Evolutionary conservation across 2,888 invertebrate genomes (phyloP), one percentile per base, ranked within the genome.

Genomic region (Thelaira solivaga): DNA sequence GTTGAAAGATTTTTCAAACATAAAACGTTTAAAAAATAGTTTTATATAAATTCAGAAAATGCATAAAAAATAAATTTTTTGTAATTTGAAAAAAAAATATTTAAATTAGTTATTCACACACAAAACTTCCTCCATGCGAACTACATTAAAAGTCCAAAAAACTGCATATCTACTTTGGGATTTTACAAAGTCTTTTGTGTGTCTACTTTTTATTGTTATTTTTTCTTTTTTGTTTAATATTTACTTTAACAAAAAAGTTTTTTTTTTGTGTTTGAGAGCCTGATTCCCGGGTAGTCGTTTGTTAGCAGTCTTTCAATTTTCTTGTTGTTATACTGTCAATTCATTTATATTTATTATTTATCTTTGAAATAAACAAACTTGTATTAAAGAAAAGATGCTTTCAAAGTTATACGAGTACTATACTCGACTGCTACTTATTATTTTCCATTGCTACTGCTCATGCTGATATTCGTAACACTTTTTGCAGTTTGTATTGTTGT

Each of bases 301-400:
- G 22, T 18, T 16, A 11, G 22, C 7, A 22, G n/a, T 73, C 8
- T n/a, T 11, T 43, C 11, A 22, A n/a, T 53, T 29, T 29, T 13
- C 4, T 29, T 39, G 20, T 20, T 53, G 4, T 43, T 24, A 11
- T 43, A 45, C n/a, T 43, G 22, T 45, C 29, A 22, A 43, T 61
- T 45, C 36, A 31, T 65, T 68, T 61, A 22, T 64, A 34, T 71
- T 59, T 64, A 57, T 64, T 64, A 34, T 71, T 59, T 64, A 57
- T 64, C 69, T 57, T 47, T 55, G 2, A 3, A 69, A 64, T 41
- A 62, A 43, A 62, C 39, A 62, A 65, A 71, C 43, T 71, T 51
- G 7, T 67, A 31, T 55, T 45, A 76, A 72, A 65, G 71, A 53
- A 61, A 76, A 71, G 39, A 45, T 53, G 22, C 10, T 51, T 51